phyloP scores from a whole-genome alignment of 2,113 vertebrate species.

The Oreocharis arfaki region DNA sequence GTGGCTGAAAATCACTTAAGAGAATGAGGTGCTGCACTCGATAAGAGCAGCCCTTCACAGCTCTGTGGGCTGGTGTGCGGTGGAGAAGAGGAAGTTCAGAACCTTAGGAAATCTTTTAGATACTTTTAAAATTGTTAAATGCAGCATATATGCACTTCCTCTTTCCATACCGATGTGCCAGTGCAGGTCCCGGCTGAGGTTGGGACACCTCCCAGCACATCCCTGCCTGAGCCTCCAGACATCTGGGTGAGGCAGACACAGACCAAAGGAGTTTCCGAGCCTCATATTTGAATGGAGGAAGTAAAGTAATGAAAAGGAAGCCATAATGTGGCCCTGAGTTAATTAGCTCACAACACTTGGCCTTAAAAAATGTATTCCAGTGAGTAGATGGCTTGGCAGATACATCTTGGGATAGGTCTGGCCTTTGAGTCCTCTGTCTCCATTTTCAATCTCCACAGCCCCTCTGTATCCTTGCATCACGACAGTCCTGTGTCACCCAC shows the following conservation, averaged over 20 bases:
- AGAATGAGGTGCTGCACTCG: conserved; percentile 21
- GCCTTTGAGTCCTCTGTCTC: neutral
- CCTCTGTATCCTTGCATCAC: neutral
- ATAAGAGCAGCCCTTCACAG: neutral
- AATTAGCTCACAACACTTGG: neutral
- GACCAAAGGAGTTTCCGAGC: neutral
- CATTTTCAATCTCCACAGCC: neutral
- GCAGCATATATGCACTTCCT: neutral
- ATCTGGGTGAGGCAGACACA: neutral
- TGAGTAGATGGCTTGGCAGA: neutral
- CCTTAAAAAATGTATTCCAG: neutral
- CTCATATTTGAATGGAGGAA: neutral
- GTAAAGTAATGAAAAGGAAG: neutral
- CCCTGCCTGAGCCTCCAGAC: neutral
- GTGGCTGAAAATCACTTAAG: neutral
- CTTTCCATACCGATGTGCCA: fast-evolving
- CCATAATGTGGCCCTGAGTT: neutral
- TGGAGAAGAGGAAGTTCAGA: conserved; percentile 12
- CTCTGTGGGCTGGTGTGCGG: conserved; percentile 16
- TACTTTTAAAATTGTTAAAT: neutral
- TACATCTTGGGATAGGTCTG: neutral
- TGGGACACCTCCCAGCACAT: neutral
- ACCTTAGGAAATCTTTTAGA: neutral
- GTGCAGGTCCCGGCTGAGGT: neutral
- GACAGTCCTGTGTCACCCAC: neutral